phyloP scores from a whole-genome alignment of 2,888 invertebrate species.

The Smittia sp. region DNA sequence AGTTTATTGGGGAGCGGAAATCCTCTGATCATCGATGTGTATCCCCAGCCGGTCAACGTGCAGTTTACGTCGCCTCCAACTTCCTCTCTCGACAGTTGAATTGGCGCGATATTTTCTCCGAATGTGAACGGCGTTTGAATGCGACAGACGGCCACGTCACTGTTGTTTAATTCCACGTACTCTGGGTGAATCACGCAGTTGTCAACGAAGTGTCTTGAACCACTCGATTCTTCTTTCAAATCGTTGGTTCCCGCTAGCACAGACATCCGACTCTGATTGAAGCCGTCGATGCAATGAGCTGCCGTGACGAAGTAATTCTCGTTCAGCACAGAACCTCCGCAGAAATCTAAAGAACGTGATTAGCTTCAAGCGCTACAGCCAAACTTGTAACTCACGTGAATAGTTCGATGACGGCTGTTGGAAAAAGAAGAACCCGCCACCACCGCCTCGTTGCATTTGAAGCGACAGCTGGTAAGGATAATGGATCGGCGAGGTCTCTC shows the following conservation, averaged over 20 bases:
- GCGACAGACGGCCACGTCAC: constrained; percentile 51
- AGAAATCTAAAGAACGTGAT: constrained; percentile 45
- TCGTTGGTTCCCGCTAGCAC: constrained; percentile 43
- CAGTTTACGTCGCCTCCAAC: constrained; percentile 34
- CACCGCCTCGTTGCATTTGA: constrained; percentile 42
- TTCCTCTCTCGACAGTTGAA: background rate
- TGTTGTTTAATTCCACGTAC: constrained; percentile 49
- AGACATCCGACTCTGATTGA: constrained; percentile 47
- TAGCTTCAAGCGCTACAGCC: no score
- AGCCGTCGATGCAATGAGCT: constrained; percentile 51
- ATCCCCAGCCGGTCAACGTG: constrained; percentile 49
- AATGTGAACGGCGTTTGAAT: constrained; percentile 48
- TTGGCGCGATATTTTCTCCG: constrained; percentile 43
- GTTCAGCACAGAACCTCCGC: constrained; percentile 49
- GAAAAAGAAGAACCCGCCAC: background rate
- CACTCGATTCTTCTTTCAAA: constrained; percentile 43
- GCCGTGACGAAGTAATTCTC: constrained; percentile 50
- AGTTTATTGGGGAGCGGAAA: constrained; percentile 47
- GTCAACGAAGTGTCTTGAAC: constrained; percentile 47
- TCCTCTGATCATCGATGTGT: constrained; percentile 48
- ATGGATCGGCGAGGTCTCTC: constrained; percentile 44
- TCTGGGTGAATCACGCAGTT: constrained; percentile 50
- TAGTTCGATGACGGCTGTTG: constrained; percentile 43
- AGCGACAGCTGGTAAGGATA: constrained; percentile 51
- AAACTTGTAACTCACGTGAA: constrained; percentile 43